These are phyloP conservation scores for Cylindroiulus punctatus DNA, from an alignment of 2,888 invertebrate genomes.

Conservation along the genomic window DNA sequence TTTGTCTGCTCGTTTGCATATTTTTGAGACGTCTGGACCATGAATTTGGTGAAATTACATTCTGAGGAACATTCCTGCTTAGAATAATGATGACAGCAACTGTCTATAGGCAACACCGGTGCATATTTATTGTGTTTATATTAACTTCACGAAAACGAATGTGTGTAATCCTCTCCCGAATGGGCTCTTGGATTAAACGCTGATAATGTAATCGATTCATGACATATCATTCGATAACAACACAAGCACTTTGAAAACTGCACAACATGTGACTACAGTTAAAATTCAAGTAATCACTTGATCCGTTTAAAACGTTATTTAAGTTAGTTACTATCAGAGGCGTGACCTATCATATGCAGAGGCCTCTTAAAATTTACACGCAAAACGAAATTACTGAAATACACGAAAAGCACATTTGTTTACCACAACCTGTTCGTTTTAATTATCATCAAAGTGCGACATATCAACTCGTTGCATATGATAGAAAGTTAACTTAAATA, in stretches of 20 bases:
- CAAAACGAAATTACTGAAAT: no score
- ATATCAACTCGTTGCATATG: no score
- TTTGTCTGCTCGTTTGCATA: conserved; percentile 4
- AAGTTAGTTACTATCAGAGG: neutral
- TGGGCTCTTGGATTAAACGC: neutral
- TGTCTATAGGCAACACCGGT: neutral
- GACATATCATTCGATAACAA: neutral
- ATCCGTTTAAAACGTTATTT: conserved; percentile 9
- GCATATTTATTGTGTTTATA: neutral
- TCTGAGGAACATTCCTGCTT: neutral
- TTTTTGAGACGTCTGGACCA: conserved; percentile 26
- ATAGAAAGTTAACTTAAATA: no score
- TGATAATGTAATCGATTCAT: neutral
- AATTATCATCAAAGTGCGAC: no score
- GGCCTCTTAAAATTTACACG: neutral
- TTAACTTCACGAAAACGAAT: neutral
- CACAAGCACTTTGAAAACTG: neutral
- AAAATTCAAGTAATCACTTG: neutral
- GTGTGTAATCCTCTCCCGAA: neutral
- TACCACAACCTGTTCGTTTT: no score
- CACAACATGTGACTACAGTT: neutral
- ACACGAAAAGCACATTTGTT: no score
- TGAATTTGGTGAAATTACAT: neutral
- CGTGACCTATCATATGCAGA: neutral
- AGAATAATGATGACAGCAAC: neutral